Evolutionary conservation across 2,888 invertebrate species (phyloP).

Genomic region (Trichopria drosophilae): DNA sequence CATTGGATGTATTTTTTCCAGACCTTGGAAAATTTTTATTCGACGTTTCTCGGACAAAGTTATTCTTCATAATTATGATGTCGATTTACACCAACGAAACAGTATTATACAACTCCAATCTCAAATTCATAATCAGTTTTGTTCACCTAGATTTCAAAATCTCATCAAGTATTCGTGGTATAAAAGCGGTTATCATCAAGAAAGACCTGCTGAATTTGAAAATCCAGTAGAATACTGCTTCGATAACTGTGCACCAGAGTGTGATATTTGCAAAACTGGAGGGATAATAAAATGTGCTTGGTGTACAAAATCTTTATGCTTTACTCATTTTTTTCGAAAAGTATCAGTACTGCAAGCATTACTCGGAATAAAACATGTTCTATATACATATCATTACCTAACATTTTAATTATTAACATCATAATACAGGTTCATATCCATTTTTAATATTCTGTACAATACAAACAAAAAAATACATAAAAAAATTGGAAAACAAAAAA

Average conservation of each 20-base stretch:
- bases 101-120: conserved; percentile 8
- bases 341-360: not conserved
- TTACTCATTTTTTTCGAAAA: conserved; percentile 1
- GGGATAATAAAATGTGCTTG: conserved; percentile 5
- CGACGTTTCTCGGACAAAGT: not conserved
- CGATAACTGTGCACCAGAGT: not conserved
- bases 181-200: conserved; percentile 24
- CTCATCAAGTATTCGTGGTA: conserved; percentile 26
- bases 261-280: not conserved
- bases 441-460: not conserved
- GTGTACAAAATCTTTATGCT: conserved; percentile 5
- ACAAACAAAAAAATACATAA: not conserved
- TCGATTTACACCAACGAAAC: conserved; percentile 2
- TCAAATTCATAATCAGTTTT: conserved; percentile 11
- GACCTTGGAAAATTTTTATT: too few species aligned
- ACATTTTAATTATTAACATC: not conserved
- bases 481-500: not conserved
- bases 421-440: not conserved
- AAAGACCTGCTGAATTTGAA: conserved; percentile 15
- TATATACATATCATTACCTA: not conserved
- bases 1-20: not conserved
- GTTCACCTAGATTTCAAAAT: conserved; percentile 20
- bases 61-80: conserved; percentile 1
- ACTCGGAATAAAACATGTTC: not conserved
- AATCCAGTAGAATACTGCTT: conserved; percentile 13